Evolutionary conservation across 2,888 invertebrate genomes (phyloP).

Genomic region (Lymantria monacha): DNA sequence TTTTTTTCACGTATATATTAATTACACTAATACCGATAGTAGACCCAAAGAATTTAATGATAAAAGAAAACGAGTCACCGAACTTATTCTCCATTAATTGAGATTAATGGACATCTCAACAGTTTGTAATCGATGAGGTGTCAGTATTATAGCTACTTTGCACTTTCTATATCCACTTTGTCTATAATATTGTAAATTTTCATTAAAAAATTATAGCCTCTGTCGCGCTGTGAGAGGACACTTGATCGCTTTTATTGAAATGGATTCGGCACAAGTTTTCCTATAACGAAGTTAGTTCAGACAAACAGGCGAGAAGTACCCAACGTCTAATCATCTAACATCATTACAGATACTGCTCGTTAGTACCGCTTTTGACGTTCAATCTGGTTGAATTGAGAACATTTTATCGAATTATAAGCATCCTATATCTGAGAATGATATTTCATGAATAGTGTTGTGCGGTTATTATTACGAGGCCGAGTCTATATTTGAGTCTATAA

Average conservation of each 20-base stretch:
- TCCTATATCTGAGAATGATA: slow-evolving; percentile 17
- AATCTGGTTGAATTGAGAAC: slow-evolving; percentile 40
- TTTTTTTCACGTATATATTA: too few relatives aligned
- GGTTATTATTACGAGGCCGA: slow-evolving; percentile 3
- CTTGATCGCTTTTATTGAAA: slow-evolving; percentile 27
- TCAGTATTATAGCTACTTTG: background rate
- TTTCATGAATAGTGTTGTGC: slow-evolving; percentile 17
- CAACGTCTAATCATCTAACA: slow-evolving; percentile 44
- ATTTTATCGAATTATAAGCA: slow-evolving; percentile 34
- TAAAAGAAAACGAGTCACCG: background rate
- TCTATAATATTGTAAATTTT: background rate
- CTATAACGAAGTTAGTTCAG: slow-evolving; percentile 57
- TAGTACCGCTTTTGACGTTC: slow-evolving; percentile 40
- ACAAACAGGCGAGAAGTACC: slow-evolving; percentile 43
- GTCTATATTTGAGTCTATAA: too few relatives aligned
- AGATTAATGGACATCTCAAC: slow-evolving; percentile 18
- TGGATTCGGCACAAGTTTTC: slow-evolving; percentile 41
- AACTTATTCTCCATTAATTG: slow-evolving; percentile 12
- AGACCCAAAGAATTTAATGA: background rate
- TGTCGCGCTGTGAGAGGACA: too few relatives aligned
- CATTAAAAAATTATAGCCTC: background rate
- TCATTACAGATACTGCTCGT: slow-evolving; percentile 45
- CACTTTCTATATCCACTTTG: background rate
- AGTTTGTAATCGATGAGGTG: slow-evolving; percentile 13
- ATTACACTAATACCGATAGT: too few relatives aligned